phyloP scores from a whole-genome alignment of 2,888 invertebrate species.

The Megalurothrips usitatus region DNA sequence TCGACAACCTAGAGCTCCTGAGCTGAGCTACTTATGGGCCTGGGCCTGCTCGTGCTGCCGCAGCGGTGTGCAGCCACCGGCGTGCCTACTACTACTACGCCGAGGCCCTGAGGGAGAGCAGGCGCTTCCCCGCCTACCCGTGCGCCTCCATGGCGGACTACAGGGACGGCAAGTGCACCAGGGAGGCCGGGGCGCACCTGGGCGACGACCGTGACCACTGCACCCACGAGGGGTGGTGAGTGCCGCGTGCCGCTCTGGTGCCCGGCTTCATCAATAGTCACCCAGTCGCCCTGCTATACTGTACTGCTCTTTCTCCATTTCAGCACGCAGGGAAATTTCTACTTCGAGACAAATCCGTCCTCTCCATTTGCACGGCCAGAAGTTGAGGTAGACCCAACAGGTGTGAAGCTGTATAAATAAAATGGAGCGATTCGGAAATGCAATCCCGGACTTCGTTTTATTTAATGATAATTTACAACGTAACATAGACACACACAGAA shows the following conservation, averaged over 20 bases:
- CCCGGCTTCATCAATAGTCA: too few relatives aligned
- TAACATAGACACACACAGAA: background rate
- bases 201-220: conserved; percentile 5
- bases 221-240: background rate
- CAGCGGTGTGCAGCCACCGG: conserved; percentile 43
- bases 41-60: background rate
- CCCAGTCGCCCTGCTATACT: too few relatives aligned
- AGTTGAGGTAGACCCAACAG: background rate
- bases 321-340: conserved; percentile 4
- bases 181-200: background rate
- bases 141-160: conserved; percentile 39
- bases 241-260: too few relatives aligned
- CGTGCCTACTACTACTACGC: conserved; percentile 43
- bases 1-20: too few relatives aligned
- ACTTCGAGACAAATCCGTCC: conserved; percentile 1
- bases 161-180: conserved; percentile 34
- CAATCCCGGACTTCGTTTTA: too few relatives aligned
- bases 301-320: background rate
- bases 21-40: too few relatives aligned
- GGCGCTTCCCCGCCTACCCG: conserved; percentile 40
- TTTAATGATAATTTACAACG: background rate
- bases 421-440: background rate
- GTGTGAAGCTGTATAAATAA: background rate
- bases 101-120: conserved; percentile 40
- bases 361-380: background rate